Conservation (phyloP, 53 echinoderm and acorn worm genomes). For the Henricia sp. region DNA sequence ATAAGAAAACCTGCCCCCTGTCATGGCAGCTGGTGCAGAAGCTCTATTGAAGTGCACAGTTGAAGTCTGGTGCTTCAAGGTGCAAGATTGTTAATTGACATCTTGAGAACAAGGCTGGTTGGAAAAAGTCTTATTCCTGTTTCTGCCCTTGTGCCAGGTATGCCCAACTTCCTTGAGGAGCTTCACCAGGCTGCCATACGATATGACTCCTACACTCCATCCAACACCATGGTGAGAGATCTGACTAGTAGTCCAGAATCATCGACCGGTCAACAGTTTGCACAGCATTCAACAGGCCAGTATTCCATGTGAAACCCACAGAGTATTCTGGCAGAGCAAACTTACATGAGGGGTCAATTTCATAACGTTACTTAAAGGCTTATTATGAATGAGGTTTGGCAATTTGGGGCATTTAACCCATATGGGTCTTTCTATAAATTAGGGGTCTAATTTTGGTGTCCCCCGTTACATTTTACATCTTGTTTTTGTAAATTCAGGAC, state of each 20-base stretch:
- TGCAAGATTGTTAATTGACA: too few relatives aligned
- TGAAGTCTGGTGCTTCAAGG: neutral
- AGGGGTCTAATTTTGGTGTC: too few relatives aligned
- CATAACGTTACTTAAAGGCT: too few relatives aligned
- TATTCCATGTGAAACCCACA: conserved; percentile 29
- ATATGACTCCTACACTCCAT: conserved; percentile 42
- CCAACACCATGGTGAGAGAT: conserved; percentile 19
- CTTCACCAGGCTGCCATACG: conserved; percentile 82
- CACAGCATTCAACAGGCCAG: conserved; percentile 46
- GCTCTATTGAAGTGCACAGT: neutral
- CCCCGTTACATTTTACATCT: too few relatives aligned
- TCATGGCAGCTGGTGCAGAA: too few relatives aligned
- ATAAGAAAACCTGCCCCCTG: too few relatives aligned
- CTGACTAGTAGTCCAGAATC: conserved; percentile 24
- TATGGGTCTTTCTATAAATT: too few relatives aligned
- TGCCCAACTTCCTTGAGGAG: conserved; percentile 78
- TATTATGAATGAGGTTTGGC: too few relatives aligned
- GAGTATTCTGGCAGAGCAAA: neutral
- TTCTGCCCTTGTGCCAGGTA: conserved; percentile 51
- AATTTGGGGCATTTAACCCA: too few relatives aligned
- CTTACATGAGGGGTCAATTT: too few relatives aligned
- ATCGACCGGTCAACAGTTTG: conserved; percentile 25
- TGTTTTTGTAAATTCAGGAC: too few relatives aligned
- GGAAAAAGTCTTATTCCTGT: too few relatives aligned
- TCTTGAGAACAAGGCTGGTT: neutral